These are phyloP conservation scores for Orthosia gracilis DNA, from an alignment of 2,888 invertebrate species.

Conservation along the genomic window DNA sequence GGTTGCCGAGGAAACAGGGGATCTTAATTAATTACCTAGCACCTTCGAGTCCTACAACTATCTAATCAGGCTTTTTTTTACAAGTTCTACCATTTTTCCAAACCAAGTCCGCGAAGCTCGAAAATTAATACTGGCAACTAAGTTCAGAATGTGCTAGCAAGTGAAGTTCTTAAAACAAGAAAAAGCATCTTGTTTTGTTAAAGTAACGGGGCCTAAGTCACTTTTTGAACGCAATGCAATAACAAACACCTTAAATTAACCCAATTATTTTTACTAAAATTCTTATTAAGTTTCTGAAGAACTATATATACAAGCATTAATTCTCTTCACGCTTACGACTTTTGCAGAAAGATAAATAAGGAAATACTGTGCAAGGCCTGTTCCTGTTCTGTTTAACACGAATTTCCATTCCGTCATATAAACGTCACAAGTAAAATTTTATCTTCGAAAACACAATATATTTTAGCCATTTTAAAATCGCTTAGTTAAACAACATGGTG, in stretches of 20 bases:
- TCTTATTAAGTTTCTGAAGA: too few relatives aligned
- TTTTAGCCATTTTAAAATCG: conserved; percentile 15
- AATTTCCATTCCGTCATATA: not conserved
- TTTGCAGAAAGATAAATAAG: not conserved
- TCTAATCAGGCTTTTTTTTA: conserved; percentile 10
- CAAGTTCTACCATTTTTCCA: not conserved
- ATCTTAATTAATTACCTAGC: conserved; percentile 40
- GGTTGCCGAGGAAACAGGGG: conserved; percentile 14
- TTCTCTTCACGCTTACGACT: not conserved
- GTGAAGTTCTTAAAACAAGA: not conserved
- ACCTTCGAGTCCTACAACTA: conserved; percentile 1
- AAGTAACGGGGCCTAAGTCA: too few relatives aligned
- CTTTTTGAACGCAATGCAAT: too few relatives aligned
- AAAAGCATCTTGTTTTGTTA: not conserved
- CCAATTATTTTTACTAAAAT: too few relatives aligned
- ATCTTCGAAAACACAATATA: not conserved
- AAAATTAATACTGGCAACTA: not conserved
- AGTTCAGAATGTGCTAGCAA: not conserved
- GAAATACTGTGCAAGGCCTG: not conserved
- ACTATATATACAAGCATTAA: not conserved
- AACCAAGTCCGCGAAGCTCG: not conserved
- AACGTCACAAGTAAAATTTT: not conserved
- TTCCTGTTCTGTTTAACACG: not conserved
- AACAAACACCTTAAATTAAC: too few relatives aligned
- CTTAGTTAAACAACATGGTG: conserved; percentile 11